These are phyloP conservation scores for Protodeltote pygarga DNA, from an alignment of 2,888 invertebrate genomes.

Conservation along the genomic window DNA sequence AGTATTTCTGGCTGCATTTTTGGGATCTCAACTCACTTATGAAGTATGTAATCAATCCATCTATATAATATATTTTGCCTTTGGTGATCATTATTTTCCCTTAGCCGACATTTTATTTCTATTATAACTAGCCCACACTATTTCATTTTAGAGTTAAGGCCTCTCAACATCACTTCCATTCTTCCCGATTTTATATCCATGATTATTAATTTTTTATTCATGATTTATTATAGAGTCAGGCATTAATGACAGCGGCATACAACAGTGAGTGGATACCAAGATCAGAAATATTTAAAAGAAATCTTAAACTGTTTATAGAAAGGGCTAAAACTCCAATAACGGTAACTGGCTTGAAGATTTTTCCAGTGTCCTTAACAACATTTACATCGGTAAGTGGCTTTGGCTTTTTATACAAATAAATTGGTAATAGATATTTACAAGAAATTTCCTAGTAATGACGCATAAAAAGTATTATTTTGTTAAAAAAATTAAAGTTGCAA, in stretches of 20 bases:
- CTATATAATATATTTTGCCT: no score
- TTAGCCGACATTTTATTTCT: no score
- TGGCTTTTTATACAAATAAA: no score
- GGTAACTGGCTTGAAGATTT: slow-evolving; percentile 66
- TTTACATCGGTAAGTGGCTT: slow-evolving; percentile 70
- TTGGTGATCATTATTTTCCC: no score
- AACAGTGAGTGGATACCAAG: slow-evolving; percentile 68
- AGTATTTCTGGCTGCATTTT: slow-evolving; percentile 65
- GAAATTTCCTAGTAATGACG: no score
- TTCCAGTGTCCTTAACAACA: slow-evolving; percentile 65
- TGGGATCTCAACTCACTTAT: slow-evolving; percentile 63
- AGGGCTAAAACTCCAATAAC: slow-evolving; percentile 62
- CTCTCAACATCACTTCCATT: no score
- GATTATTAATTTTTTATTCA: neutral
- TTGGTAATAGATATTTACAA: no score
- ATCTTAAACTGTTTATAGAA: slow-evolving; percentile 61
- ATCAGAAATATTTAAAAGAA: slow-evolving; percentile 63
- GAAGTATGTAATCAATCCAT: slow-evolving; percentile 52
- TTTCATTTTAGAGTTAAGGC: no score
- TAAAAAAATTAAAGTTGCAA: no score
- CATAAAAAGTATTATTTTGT: no score
- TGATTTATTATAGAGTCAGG: slow-evolving; percentile 63
- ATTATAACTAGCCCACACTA: no score
- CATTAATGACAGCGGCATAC: slow-evolving; percentile 65
- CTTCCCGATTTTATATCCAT: no score